Conservation (phyloP, 2,113 vertebrate genomes). For the Calidris pugnax region DNA sequence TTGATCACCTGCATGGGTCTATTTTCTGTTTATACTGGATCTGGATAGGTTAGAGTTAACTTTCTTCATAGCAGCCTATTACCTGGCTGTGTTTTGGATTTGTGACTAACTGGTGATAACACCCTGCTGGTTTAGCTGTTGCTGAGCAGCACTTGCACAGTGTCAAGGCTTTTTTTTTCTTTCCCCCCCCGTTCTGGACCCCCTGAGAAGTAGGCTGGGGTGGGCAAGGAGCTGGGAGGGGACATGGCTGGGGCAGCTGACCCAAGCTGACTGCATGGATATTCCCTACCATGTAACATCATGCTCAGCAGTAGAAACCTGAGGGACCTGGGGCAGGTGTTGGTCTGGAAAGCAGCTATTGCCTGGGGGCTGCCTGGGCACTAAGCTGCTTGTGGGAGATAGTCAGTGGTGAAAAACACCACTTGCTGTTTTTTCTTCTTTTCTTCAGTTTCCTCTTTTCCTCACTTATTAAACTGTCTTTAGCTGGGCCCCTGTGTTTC, state of each 20-base stretch:
- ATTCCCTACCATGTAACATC: accelerated
- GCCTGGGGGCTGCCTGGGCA: not conserved
- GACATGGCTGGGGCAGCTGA: not conserved
- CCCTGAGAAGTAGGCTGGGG: not conserved
- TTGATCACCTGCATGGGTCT: not conserved
- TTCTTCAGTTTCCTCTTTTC: not conserved
- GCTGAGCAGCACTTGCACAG: not conserved
- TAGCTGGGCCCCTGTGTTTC: not conserved
- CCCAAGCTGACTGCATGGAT: not conserved
- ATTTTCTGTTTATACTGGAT: not conserved
- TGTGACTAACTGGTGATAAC: not conserved
- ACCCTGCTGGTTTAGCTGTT: not conserved
- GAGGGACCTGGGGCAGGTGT: accelerated
- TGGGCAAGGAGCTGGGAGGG: not conserved
- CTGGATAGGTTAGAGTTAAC: not conserved
- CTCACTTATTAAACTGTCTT: not conserved
- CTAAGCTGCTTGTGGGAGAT: not conserved
- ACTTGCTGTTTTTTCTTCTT: not conserved
- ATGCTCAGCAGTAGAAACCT: not conserved
- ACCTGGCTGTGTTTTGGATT: not conserved
- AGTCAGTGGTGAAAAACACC: not conserved
- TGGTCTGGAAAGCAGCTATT: not conserved
- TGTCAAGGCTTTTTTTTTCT: not conserved
- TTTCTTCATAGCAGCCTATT: not conserved
- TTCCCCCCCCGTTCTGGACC: not conserved